Evolutionary conservation across 92 coral and sea anemone species (phyloP).

Genomic region (Phenganax subtilis): DNA sequence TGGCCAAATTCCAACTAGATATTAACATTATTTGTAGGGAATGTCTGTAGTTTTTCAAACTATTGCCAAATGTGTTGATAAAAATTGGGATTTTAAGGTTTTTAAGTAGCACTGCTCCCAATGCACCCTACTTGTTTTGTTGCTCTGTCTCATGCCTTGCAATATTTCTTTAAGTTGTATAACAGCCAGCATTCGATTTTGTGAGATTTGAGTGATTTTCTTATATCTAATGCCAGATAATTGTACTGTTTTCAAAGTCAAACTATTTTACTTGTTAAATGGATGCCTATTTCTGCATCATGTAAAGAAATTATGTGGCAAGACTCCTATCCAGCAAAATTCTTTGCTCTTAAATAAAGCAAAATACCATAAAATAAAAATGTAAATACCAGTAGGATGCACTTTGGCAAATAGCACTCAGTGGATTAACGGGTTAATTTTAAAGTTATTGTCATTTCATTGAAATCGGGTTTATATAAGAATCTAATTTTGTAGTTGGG

Average conservation of each 20-base stretch:
- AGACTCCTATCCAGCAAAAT: neutral
- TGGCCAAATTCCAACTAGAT: neutral
- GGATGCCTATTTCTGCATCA: neutral
- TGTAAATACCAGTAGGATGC: no score
- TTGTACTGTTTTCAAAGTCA: no score
- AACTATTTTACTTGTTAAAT: no score
- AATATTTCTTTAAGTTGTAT: no score
- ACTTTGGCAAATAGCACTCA: neutral
- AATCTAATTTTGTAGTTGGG: constrained; percentile 64
- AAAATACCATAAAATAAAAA: no score
- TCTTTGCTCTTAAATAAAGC: no score
- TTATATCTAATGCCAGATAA: no score
- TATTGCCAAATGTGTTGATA: constrained; percentile 1
- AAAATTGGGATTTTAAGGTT: neutral
- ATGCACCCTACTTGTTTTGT: neutral
- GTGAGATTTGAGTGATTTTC: no score
- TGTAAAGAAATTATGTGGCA: neutral
- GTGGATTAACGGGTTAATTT: neutral
- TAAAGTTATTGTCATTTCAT: neutral
- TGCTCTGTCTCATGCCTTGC: neutral
- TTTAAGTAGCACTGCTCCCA: neutral
- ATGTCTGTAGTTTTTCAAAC: neutral
- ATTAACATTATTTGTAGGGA: neutral
- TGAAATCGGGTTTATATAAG: neutral
- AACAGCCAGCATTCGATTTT: no score